phyloP scores from a whole-genome alignment of 2,888 invertebrate genomes.

The Muscina levida region DNA sequence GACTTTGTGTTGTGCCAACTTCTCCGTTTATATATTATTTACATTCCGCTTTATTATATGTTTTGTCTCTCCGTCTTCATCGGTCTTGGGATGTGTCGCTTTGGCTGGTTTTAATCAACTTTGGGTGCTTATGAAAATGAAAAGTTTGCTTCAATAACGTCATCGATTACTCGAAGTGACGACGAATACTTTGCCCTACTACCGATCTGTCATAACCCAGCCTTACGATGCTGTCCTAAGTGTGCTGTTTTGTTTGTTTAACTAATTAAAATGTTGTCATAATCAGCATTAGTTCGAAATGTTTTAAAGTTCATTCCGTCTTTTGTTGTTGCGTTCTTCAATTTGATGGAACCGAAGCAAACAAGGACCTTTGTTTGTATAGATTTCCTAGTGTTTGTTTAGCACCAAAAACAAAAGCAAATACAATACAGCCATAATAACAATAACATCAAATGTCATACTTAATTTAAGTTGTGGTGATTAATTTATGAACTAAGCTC shows the following conservation, averaged over 20 bases:
- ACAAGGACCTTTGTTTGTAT: conserved; percentile 14
- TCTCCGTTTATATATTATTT: conserved; percentile 59
- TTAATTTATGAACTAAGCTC: conserved; percentile 36
- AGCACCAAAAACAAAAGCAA: background rate
- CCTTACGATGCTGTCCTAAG: conserved; percentile 1
- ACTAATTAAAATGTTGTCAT: conserved; percentile 64
- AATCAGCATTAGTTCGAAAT: conserved; percentile 49
- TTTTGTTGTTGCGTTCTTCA: background rate
- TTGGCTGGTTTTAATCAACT: conserved; percentile 48
- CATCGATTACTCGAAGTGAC: conserved; percentile 48
- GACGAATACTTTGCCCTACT: background rate
- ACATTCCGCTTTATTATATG: conserved; percentile 56
- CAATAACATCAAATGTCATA: conserved; percentile 32
- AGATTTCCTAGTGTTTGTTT: conserved; percentile 47
- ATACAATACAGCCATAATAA: conserved; percentile 11
- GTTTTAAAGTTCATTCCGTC: conserved; percentile 40
- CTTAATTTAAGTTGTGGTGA: conserved; percentile 42
- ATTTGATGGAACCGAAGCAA: conserved; percentile 13
- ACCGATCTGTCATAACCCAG: conserved; percentile 1
- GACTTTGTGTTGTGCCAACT: conserved; percentile 19
- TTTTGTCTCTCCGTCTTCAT: conserved; percentile 36
- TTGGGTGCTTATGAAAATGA: conserved; percentile 27
- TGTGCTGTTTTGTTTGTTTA: conserved; percentile 19
- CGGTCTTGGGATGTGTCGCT: background rate
- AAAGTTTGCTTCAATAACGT: conserved; percentile 53